These are phyloP conservation scores for Pherbina coryleti DNA, from an alignment of 2,888 invertebrate genomes.

Conservation along the genomic window DNA sequence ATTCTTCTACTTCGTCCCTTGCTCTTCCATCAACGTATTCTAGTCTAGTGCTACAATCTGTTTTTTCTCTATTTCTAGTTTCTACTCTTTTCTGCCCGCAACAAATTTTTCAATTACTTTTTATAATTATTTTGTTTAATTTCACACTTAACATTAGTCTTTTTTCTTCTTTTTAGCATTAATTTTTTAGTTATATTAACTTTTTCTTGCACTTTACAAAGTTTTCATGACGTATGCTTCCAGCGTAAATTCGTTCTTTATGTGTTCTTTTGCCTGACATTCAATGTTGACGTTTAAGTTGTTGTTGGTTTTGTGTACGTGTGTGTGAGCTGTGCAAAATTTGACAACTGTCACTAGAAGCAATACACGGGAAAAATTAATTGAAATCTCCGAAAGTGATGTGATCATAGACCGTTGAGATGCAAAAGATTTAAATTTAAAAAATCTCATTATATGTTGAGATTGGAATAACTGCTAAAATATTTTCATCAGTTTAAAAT, in stretches of 20 bases:
- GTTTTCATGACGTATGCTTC: conserved; percentile 50
- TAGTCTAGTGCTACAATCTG: neutral
- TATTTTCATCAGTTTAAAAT: too few relatives aligned
- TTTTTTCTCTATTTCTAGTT: conserved; percentile 13
- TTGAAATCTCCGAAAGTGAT: too few relatives aligned
- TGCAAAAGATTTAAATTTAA: too few relatives aligned
- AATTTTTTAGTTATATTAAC: neutral
- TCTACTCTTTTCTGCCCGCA: conserved; percentile 13
- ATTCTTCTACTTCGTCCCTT: neutral
- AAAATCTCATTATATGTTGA: too few relatives aligned
- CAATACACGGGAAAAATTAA: too few relatives aligned
- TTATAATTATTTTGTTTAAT: neutral
- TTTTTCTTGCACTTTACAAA: conserved; percentile 41
- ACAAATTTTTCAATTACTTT: conserved; percentile 34
- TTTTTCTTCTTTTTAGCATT: neutral
- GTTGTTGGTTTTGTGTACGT: neutral
- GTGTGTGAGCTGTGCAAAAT: conserved; percentile 2
- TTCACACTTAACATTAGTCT: neutral
- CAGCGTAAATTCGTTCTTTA: neutral
- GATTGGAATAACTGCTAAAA: too few relatives aligned
- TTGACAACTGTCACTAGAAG: too few relatives aligned
- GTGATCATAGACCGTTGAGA: too few relatives aligned
- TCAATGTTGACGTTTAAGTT: conserved; percentile 39
- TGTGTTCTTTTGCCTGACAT: conserved; percentile 14
- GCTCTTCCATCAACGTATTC: neutral